Evolutionary conservation across 2,113 vertebrate species (phyloP).

Genomic region (Festucalex cinctus): DNA sequence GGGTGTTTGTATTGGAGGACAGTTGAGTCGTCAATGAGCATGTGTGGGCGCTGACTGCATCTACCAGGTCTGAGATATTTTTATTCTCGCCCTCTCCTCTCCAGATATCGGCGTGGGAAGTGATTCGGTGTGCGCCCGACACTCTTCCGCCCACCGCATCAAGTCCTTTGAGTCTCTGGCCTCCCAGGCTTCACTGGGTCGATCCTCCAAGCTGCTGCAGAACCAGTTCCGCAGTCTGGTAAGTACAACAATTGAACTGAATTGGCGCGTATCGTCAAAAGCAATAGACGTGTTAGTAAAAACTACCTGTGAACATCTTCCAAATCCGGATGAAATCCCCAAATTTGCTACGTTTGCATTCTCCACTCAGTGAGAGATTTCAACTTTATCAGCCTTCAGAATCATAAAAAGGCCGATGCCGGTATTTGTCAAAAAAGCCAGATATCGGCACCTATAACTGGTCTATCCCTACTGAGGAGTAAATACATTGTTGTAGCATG

Average conservation of each 20-base stretch:
- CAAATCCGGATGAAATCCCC: no score
- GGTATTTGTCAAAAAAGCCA: no score
- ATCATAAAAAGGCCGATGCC: no score
- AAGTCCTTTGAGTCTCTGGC: constrained; percentile 94
- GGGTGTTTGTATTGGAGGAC: constrained; percentile 18
- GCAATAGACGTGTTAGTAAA: no score
- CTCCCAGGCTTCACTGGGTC: constrained; percentile 83
- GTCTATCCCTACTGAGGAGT: no score
- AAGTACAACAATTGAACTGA: constrained; percentile 51
- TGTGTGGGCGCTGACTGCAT: constrained; percentile 19
- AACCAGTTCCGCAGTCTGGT: constrained; percentile 98
- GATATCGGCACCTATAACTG: no score
- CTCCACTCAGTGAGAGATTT: no score
- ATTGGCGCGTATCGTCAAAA: background rate
- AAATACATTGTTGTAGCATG: no score
- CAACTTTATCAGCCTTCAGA: no score
- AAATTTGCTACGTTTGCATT: no score
- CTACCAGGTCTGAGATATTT: constrained; percentile 35
- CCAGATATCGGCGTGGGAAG: constrained; percentile 94
- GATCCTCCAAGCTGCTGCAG: constrained; percentile 91
- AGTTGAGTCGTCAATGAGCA: background rate
- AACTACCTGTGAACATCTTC: no score
- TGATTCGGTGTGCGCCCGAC: constrained; percentile 89
- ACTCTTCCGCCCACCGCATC: constrained; percentile 87
- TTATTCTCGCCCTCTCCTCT: constrained; percentile 25